A percentile compares a stretch with the other conserved stretches of the same genome.
These are phyloP conservation scores for Cylloceria caligata DNA, from an alignment of 2,888 invertebrate species.

Conservation along the genomic window DNA sequence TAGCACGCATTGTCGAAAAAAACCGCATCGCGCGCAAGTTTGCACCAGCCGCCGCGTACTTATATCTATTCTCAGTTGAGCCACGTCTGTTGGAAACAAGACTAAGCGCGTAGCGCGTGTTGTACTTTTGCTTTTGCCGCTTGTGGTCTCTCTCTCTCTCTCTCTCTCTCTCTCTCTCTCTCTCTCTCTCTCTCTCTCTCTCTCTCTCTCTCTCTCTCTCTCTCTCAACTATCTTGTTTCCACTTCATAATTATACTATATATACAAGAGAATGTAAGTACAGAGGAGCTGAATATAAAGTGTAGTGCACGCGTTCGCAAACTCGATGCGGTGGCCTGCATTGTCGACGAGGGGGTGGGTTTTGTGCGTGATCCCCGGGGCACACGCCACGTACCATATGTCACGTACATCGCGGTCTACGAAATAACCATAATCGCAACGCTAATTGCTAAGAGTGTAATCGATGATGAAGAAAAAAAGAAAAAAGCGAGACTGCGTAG, in stretches of 20 bases:
- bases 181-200: no score
- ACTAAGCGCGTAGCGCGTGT: constrained; percentile 78
- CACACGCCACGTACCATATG: constrained; percentile 60
- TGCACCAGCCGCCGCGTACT: constrained; percentile 45
- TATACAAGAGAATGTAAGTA: constrained; percentile 64
- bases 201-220: no score
- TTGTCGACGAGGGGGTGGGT: constrained; percentile 55
- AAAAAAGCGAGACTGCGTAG: constrained; percentile 72
- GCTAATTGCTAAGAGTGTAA: constrained; percentile 78
- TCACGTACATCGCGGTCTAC: constrained; percentile 59
- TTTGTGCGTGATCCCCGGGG: constrained; percentile 58
- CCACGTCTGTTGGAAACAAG: constrained; percentile 80
- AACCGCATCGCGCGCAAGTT: constrained; percentile 74
- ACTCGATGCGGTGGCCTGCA: constrained; percentile 40
- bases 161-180: no score
- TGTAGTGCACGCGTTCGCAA: constrained; percentile 50
- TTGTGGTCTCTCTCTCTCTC: constrained; percentile 37
- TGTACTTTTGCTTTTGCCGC: constrained; percentile 70
- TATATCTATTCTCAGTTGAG: constrained; percentile 59
- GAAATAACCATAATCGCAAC: constrained; percentile 79
- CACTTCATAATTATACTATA: constrained; percentile 67
- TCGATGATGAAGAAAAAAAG: constrained; percentile 66
- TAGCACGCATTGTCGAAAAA: constrained; percentile 76
- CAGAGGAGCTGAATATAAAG: constrained; percentile 64
- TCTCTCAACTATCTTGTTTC: constrained; percentile 59